Percentiles rank a stretch among this genome's conserved stretches.
phyloP scores from a whole-genome alignment of 2,888 invertebrate species.

The Sepioteuthis lessoniana region DNA sequence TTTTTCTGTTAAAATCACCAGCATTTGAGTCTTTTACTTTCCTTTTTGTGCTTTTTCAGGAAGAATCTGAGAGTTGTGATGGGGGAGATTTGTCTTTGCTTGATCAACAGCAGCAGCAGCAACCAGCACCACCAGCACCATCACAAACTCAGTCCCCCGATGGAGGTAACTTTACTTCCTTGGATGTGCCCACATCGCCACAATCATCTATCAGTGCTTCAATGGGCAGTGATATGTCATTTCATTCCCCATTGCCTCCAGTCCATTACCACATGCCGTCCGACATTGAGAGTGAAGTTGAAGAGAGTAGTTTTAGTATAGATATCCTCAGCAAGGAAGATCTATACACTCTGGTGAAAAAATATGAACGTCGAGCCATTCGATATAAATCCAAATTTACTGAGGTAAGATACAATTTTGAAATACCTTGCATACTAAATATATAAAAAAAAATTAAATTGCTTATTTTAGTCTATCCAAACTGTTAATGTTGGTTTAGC shows the following conservation, averaged over 20 bases:
- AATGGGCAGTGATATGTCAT: constrained; percentile 57
- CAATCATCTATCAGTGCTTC: constrained; percentile 68
- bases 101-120: constrained; percentile 35
- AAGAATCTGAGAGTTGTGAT: constrained; percentile 34
- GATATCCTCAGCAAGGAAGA: constrained; percentile 67
- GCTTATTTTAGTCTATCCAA: no score
- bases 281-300: constrained; percentile 70
- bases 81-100: constrained; percentile 35
- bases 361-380: constrained; percentile 66
- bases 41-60: neutral
- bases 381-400: constrained; percentile 69
- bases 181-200: constrained; percentile 58
- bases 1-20: neutral
- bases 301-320: constrained; percentile 63
- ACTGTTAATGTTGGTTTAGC: no score
- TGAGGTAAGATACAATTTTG: constrained; percentile 58
- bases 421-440: constrained; percentile 17
- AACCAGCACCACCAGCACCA: neutral
- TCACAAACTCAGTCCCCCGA: neutral
- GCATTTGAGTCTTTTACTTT: neutral
- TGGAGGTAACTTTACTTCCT: neutral
- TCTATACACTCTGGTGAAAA: constrained; percentile 65
- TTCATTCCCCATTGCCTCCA: constrained; percentile 63
- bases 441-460: no score
- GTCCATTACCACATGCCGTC: constrained; percentile 65